Conservation (phyloP, 2,797 vertebrate genomes). For the Onychomys arenicola region DNA sequence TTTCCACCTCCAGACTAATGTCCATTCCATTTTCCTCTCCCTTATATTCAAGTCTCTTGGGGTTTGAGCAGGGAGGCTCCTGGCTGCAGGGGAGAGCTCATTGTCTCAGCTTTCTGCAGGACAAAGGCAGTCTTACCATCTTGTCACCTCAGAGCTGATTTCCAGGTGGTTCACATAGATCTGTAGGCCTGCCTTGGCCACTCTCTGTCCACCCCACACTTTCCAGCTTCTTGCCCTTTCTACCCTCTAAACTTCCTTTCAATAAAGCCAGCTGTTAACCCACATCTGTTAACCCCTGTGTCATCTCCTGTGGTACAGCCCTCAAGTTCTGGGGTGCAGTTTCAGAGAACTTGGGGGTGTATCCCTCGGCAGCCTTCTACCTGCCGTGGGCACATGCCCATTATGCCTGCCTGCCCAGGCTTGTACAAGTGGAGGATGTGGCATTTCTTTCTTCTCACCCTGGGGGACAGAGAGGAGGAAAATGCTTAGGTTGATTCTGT, state of each 20-base stretch:
- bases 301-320: neutral
- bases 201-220: neutral
- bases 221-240: slow-evolving; percentile 22
- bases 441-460: neutral
- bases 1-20: neutral
- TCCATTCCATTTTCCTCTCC: neutral
- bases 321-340: neutral
- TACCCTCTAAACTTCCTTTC: slow-evolving; percentile 5
- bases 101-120: neutral
- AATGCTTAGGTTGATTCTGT: slow-evolving; percentile 13
- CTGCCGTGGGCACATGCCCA: neutral
- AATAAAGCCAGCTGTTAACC: slow-evolving; percentile 73
- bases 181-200: neutral
- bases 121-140: neutral
- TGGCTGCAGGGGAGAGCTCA: neutral
- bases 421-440: neutral
- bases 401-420: slow-evolving; percentile 6
- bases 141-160: neutral
- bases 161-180: neutral
- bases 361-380: neutral
- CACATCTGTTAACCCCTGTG: neutral
- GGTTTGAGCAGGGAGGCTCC: neutral
- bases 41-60: neutral
- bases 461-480: slow-evolving; percentile 25
- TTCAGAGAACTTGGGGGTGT: neutral